Evolutionary conservation across 2,888 invertebrate species (phyloP), one percentile per base, ranked within the genome.

Genomic region (Drosophila meridiana): DNA sequence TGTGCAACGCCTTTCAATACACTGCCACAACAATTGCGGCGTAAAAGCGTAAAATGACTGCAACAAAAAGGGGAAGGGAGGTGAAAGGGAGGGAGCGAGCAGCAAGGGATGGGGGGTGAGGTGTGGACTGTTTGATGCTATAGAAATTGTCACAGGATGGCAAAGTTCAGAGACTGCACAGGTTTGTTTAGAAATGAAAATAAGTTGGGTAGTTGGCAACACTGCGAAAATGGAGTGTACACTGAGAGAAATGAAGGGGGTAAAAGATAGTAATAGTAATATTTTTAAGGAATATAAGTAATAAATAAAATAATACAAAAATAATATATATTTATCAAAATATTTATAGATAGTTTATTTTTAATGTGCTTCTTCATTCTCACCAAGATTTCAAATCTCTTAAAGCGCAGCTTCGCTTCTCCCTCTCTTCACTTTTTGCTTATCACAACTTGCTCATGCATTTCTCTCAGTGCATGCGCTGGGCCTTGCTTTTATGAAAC

Each of bases 1-100:
- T 78, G 70, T 83, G 88, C 73, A 79, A 68, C 65, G 78, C 69
- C 71, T 72, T 73, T 69, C 89, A 73, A 72, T 81, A 78, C 73
- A 63, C 53, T 86, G 62, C 77, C 89, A 88, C 83, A 87, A 90
- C 90, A 87, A 90, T 87, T 87, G 87, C 69, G 87, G 90, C 88
- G 90, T 90, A 87, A 87, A 90, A 87, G 85, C 87, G 87, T 87
- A 82, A 87, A 90, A 89, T 78, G 78, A 73, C 85, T 78, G 40
- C 83, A 83, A 87, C 64, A 73, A 70, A 73, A 52, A 9, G 42
- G 20, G 26, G 9, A 2, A 7, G n/a, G 7, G 1, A 9, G 9
- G 34, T 5, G 9, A 34, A 9, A 6, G 40, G 14, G 14, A 8
- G 36, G 11, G 2, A 2, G 13, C 5, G 20, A 6, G 0, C 7